Conservation (phyloP, 2,888 invertebrate species). For the Caradrina kadenii region DNA sequence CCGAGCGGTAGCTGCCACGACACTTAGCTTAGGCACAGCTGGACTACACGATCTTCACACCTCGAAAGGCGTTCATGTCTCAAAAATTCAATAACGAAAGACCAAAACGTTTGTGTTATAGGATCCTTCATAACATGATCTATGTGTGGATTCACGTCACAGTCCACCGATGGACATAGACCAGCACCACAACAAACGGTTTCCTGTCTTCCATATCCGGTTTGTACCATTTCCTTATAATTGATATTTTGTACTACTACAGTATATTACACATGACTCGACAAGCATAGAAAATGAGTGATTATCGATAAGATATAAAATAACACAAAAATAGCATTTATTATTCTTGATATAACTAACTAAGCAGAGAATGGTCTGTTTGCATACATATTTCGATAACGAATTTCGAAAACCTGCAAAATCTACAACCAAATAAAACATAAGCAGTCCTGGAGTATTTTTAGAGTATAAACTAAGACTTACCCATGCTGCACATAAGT, state of each 20-base stretch:
- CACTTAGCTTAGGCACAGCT: too few relatives aligned
- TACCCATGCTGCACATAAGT: constrained; percentile 97
- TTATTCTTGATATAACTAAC: not conserved
- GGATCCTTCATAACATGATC: too few relatives aligned
- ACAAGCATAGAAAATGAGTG: constrained; percentile 5
- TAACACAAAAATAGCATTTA: constrained; percentile 2
- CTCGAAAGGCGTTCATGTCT: too few relatives aligned
- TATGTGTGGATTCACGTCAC: too few relatives aligned
- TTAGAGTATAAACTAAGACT: constrained; percentile 78
- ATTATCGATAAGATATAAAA: constrained; percentile 12
- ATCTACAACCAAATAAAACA: not conserved
- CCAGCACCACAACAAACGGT: too few relatives aligned
- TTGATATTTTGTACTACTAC: not conserved
- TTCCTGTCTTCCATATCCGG: not conserved
- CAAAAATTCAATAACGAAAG: too few relatives aligned
- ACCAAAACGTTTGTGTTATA: too few relatives aligned
- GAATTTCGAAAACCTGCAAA: not conserved
- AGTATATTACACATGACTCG: constrained; percentile 2
- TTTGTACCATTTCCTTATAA: not conserved
- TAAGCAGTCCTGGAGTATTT: not conserved
- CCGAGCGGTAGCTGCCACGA: constrained; percentile 76
- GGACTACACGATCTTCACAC: too few relatives aligned
- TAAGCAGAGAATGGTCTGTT: not conserved
- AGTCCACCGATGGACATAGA: too few relatives aligned
- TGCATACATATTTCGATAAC: not conserved